Conservation (phyloP, 2,888 invertebrate species). For the Tethea ocularis region DNA sequence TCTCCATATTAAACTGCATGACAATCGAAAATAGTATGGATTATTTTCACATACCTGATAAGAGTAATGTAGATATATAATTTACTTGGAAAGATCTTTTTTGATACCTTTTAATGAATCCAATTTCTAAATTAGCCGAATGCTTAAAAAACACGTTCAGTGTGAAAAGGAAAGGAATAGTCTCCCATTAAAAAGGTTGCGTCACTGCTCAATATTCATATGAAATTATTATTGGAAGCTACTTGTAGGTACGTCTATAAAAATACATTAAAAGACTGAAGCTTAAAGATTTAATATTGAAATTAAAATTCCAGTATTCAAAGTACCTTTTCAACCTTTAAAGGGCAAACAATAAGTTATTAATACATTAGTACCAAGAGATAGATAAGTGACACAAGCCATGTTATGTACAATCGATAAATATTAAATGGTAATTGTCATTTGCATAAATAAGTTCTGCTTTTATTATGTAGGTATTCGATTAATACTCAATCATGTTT, state of each 20-base stretch:
- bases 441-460: background rate
- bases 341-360: conserved; percentile 12
- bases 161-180: too few species aligned
- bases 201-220: background rate
- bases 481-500: background rate
- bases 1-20: too few species aligned
- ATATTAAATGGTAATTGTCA: background rate
- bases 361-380: background rate
- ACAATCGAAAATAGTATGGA: too few species aligned
- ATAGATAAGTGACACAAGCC: background rate
- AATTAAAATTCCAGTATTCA: background rate
- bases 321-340: conserved; percentile 17
- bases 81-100: too few species aligned
- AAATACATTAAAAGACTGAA: background rate
- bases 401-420: background rate
- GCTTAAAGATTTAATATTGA: background rate
- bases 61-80: too few species aligned
- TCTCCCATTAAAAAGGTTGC: too few species aligned
- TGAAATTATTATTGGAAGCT: background rate
- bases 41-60: too few species aligned
- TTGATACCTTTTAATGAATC: too few species aligned
- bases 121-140: too few species aligned
- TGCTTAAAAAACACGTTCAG: too few species aligned
- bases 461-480: background rate
- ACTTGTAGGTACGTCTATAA: background rate